Percentiles rank a stretch among this genome's conserved stretches.
phyloP scores from a whole-genome alignment of 2,888 invertebrate species.

The Zaprionus obscuricornis region DNA sequence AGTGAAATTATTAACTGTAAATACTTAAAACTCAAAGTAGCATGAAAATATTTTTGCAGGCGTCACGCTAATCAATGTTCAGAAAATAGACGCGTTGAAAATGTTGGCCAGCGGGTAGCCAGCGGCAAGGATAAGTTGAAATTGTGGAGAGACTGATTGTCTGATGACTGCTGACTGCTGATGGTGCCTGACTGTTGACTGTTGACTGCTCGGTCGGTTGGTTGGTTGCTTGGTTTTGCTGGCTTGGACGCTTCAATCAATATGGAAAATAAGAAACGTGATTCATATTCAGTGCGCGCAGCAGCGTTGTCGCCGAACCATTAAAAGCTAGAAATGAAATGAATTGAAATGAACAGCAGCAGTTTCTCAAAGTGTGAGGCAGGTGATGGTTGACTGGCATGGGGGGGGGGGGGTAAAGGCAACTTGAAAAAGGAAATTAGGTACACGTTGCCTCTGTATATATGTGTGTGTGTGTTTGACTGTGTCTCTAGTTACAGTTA shows the following conservation, averaged over 20 bases:
- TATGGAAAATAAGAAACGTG: constrained; percentile 63
- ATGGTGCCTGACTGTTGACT: not conserved
- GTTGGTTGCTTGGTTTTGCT: constrained; percentile 10
- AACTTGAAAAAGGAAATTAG: constrained; percentile 58
- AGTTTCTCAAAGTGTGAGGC: not conserved
- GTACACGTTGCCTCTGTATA: constrained; percentile 52
- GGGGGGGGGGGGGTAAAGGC: not conserved
- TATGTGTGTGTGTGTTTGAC: not conserved
- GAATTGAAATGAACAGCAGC: constrained; percentile 51
- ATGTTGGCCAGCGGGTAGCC: too few relatives aligned
- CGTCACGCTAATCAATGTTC: too few relatives aligned
- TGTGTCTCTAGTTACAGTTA: not conserved
- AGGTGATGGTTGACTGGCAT: constrained; percentile 6
- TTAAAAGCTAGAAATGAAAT: constrained; percentile 54
- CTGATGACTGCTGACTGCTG: not conserved
- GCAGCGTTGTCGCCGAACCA: constrained; percentile 43
- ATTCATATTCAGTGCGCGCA: constrained; percentile 71
- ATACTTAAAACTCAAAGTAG: too few relatives aligned
- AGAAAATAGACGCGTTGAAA: too few relatives aligned
- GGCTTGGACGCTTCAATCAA: constrained; percentile 71
- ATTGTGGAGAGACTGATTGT: too few relatives aligned
- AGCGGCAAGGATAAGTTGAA: too few relatives aligned
- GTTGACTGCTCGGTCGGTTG: too few relatives aligned
- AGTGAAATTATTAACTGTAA: too few relatives aligned
- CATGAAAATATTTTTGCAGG: too few relatives aligned